phyloP scores from a whole-genome alignment of 2,888 invertebrate species.

The Zaprionus bogoriensis region DNA sequence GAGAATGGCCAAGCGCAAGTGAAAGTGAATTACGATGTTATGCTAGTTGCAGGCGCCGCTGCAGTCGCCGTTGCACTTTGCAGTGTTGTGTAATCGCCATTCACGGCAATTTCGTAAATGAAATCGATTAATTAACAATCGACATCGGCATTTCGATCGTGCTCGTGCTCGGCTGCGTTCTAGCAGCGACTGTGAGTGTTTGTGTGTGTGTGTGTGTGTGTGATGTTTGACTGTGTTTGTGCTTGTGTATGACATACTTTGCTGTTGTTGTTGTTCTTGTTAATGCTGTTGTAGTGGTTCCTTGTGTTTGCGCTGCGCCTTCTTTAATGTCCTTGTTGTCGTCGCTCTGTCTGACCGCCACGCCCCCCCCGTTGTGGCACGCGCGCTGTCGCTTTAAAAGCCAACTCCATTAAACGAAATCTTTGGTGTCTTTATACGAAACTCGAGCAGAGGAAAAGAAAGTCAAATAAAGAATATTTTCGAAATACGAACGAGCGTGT shows the following conservation, averaged over 20 bases:
- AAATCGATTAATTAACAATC: conserved; percentile 44
- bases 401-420: conserved; percentile 39
- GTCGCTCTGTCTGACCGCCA: conserved; percentile 70
- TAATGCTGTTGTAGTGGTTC: conserved; percentile 28
- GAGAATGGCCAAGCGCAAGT: conserved; percentile 8
- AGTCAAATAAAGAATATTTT: conserved; percentile 17
- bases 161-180: not conserved
- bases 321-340: conserved; percentile 75
- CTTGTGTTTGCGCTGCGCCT: conserved; percentile 50
- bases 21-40: conserved; percentile 17
- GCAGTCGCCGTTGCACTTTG: conserved; percentile 16
- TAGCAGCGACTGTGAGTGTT: not conserved
- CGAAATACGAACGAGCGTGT: conserved; percentile 11
- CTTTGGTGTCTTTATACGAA: conserved; percentile 23
- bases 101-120: not conserved
- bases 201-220: conserved; percentile 1
- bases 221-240: conserved; percentile 1
- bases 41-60: conserved; percentile 14
- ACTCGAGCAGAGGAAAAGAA: conserved; percentile 9
- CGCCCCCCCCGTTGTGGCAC: conserved; percentile 25
- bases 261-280: conserved; percentile 22
- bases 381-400: conserved; percentile 21
- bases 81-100: conserved; percentile 65
- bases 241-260: conserved; percentile 32
- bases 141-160: conserved; percentile 36